Percentiles rank a stretch among this genome's conserved stretches.
These are phyloP conservation scores for Epistrophe eligans DNA, from an alignment of 2,888 invertebrate species.

Conservation along the genomic window DNA sequence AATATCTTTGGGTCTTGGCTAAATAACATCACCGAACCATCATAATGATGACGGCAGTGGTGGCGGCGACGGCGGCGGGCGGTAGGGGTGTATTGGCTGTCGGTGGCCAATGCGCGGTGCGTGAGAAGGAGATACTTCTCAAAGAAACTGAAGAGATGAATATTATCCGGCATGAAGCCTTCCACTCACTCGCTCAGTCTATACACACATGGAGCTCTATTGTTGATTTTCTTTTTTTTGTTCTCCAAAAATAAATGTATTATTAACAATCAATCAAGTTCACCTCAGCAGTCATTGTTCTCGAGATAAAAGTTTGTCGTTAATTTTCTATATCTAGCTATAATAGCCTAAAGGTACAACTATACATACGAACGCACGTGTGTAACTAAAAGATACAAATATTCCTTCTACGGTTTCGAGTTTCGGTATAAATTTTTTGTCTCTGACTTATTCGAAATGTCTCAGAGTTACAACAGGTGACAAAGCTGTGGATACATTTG, in stretches of 20 bases:
- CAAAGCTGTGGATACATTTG: constrained; percentile 66
- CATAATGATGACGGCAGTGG: constrained; percentile 38
- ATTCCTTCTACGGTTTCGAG: constrained; percentile 26
- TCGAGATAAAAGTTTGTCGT: constrained; percentile 72
- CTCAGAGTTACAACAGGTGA: constrained; percentile 61
- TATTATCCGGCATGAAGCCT: constrained; percentile 11
- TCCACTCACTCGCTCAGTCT: constrained; percentile 28
- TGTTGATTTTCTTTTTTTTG: constrained; percentile 50
- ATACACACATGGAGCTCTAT: constrained; percentile 27
- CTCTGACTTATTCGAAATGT: constrained; percentile 25
- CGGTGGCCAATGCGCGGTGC: constrained; percentile 2
- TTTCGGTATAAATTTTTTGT: constrained; percentile 42
- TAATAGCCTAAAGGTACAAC: not conserved
- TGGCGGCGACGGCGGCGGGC: too few species aligned
- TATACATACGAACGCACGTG: constrained; percentile 21
- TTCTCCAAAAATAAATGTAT: constrained; percentile 56
- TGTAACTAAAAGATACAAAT: constrained; percentile 62
- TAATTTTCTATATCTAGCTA: constrained; percentile 63
- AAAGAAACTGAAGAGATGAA: constrained; percentile 37
- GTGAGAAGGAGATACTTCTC: constrained; percentile 48
- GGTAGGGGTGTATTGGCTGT: not conserved
- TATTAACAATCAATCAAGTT: constrained; percentile 76
- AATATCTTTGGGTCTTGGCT: constrained; percentile 49
- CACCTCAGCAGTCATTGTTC: constrained; percentile 71
- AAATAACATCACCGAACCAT: constrained; percentile 65